Conservation (phyloP, 2,888 invertebrate species). For the Embidobia sp. region DNA sequence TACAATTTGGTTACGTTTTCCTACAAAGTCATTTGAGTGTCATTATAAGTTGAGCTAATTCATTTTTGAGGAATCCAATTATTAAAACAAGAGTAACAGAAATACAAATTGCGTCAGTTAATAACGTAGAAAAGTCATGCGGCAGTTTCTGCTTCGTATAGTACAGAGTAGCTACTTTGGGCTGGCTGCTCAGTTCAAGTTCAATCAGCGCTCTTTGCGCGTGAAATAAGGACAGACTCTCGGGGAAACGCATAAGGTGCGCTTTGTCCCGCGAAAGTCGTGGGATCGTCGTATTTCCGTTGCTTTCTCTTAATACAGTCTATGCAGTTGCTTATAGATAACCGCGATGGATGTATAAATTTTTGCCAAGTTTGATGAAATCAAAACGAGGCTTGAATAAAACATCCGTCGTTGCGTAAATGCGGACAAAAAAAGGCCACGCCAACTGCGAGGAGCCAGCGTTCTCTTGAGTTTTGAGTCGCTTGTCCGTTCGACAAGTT, state of each 20-base stretch:
- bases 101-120: slow-evolving; percentile 25
- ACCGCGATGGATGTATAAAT: slow-evolving; percentile 33
- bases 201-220: slow-evolving; percentile 40
- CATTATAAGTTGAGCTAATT: too few species aligned
- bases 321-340: slow-evolving; percentile 34
- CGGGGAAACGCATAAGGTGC: slow-evolving; percentile 27
- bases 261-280: slow-evolving; percentile 57
- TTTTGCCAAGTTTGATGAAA: slow-evolving; percentile 38
- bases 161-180: slow-evolving; percentile 8
- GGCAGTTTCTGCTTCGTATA: slow-evolving; percentile 9
- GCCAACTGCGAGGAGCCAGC: neutral
- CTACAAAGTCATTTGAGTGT: too few species aligned
- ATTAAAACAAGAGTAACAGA: neutral
- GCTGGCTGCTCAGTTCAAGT: slow-evolving; percentile 49
- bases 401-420: too few species aligned
- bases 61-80: too few species aligned
- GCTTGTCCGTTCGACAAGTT: neutral
- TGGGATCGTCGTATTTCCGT: slow-evolving; percentile 39
- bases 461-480: neutral
- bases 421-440: slow-evolving; percentile 3
- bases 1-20: too few species aligned
- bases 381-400: slow-evolving; percentile 30
- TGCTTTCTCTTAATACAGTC: slow-evolving; percentile 53
- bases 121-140: slow-evolving; percentile 18
- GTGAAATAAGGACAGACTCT: slow-evolving; percentile 44